Percentiles rank a stretch among this genome's conserved stretches.
Evolutionary conservation across 2,888 invertebrate species (phyloP).

Genomic region (Artemia sp.): DNA sequence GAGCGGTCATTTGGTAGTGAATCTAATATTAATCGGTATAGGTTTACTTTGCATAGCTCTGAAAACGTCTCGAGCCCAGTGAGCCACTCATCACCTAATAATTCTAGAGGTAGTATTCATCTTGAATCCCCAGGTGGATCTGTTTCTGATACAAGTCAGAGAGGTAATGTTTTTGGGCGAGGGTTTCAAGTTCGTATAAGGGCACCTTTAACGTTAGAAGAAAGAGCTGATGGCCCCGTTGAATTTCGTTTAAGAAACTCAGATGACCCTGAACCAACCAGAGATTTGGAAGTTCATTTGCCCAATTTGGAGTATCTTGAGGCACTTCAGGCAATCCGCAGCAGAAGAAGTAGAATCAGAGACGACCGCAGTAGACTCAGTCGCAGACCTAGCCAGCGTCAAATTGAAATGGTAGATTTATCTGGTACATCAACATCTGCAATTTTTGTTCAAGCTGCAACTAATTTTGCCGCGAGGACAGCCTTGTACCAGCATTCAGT

Average conservation of each 20-base stretch:
- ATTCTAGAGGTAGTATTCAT: no score
- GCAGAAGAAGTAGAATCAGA: neutral
- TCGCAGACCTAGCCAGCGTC: constrained; percentile 17
- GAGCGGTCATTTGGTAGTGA: no score
- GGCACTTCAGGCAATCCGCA: constrained; percentile 45
- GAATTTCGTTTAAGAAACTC: constrained; percentile 20
- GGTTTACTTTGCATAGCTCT: no score
- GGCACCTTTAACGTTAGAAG: constrained; percentile 22
- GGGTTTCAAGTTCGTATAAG: constrained; percentile 22
- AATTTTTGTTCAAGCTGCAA: constrained; percentile 16
- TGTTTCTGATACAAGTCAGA: no score
- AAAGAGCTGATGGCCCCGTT: constrained; percentile 14
- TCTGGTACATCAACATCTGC: constrained; percentile 19
- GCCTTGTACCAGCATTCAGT: constrained; percentile 7
- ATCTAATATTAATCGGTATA: no score
- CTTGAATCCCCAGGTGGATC: neutral
- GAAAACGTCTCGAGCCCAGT: no score
- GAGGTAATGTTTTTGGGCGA: neutral
- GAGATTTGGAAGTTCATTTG: constrained; percentile 33
- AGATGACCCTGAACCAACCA: constrained; percentile 28
- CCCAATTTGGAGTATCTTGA: constrained; percentile 46
- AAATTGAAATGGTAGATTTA: neutral
- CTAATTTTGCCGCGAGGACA: constrained; percentile 14
- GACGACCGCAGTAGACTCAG: constrained; percentile 11
- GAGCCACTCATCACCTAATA: no score